Evolutionary conservation across 2,113 vertebrate species (phyloP).

Genomic region (Scophthalmus maximus): DNA sequence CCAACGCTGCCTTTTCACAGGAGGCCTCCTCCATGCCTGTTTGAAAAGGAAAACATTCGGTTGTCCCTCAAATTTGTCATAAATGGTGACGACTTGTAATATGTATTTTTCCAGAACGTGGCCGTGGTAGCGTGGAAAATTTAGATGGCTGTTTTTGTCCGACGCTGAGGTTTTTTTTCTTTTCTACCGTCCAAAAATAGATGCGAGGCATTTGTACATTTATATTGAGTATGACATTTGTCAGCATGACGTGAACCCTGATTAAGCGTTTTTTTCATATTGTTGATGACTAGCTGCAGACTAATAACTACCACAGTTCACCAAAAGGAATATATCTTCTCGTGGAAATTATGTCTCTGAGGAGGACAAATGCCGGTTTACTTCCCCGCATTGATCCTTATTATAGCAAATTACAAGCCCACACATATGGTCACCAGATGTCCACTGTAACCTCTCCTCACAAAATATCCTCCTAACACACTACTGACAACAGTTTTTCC

Average conservation of each 20-base stretch:
- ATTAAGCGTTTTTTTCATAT: not conserved
- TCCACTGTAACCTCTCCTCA: not conserved
- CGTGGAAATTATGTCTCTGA: constrained; percentile 20
- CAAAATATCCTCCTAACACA: not conserved
- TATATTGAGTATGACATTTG: constrained; percentile 12
- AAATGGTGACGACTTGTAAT: too few relatives aligned
- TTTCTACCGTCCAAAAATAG: not conserved
- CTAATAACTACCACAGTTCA: not conserved
- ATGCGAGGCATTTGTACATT: not conserved
- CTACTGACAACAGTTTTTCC: constrained; percentile 8
- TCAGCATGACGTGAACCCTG: constrained; percentile 12
- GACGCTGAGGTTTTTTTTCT: not conserved
- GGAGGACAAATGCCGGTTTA: constrained; percentile 11
- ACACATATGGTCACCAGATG: constrained; percentile 53
- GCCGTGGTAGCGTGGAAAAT: too few relatives aligned
- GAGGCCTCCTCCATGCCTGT: constrained; percentile 93
- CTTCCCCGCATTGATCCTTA: constrained; percentile 12
- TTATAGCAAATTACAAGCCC: constrained; percentile 59
- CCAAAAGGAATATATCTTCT: not conserved
- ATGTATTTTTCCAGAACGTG: too few relatives aligned
- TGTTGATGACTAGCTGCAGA: not conserved
- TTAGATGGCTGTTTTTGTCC: too few relatives aligned
- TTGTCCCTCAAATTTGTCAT: too few relatives aligned
- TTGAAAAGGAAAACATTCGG: not conserved
- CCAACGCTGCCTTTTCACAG: constrained; percentile 82